Percentiles rank a stretch among this genome's conserved stretches.
Evolutionary conservation across 2,888 invertebrate species (phyloP).

Genomic region (Crepidodera aurea): DNA sequence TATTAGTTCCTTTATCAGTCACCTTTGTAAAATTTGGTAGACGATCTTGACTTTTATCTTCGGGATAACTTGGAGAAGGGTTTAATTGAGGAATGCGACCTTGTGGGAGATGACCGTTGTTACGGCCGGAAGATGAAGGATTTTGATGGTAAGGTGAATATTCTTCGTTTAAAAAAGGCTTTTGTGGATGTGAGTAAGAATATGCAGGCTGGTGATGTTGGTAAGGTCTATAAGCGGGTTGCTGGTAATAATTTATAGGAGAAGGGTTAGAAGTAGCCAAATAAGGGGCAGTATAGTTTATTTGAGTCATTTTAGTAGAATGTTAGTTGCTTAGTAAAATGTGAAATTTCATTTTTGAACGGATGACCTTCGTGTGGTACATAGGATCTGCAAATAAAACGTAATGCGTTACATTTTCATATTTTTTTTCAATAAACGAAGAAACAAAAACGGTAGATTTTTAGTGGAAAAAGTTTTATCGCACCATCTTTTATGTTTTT

Average conservation of each 20-base stretch:
- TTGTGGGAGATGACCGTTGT: constrained; percentile 15
- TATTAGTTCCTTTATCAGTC: constrained; percentile 65
- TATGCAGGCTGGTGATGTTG: constrained; percentile 51
- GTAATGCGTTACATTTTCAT: too few relatives aligned
- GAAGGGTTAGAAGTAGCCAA: constrained; percentile 53
- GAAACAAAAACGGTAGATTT: too few relatives aligned
- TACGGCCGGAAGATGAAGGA: constrained; percentile 26
- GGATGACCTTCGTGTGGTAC: background rate
- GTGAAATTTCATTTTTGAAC: constrained; percentile 7
- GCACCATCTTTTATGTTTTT: too few relatives aligned
- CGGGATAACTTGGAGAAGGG: too few relatives aligned
- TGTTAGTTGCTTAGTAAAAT: background rate
- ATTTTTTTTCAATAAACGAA: too few relatives aligned
- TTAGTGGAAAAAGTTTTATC: too few relatives aligned
- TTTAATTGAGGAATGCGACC: background rate
- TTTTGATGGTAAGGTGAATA: constrained; percentile 60
- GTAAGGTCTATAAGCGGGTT: constrained; percentile 39
- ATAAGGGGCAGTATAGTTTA: constrained; percentile 57
- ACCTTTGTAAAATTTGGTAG: constrained; percentile 67
- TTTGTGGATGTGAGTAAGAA: constrained; percentile 56
- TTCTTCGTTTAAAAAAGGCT: constrained; percentile 61
- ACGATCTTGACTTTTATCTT: background rate
- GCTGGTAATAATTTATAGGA: constrained; percentile 49
- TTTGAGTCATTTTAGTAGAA: constrained; percentile 54
- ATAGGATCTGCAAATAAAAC: constrained; percentile 11